Percentiles rank a stretch among this genome's conserved stretches.
Evolutionary conservation across 1,140 invertebrate genomes (phyloP).

Genomic region (Trichomalopsis sarcophagae): DNA sequence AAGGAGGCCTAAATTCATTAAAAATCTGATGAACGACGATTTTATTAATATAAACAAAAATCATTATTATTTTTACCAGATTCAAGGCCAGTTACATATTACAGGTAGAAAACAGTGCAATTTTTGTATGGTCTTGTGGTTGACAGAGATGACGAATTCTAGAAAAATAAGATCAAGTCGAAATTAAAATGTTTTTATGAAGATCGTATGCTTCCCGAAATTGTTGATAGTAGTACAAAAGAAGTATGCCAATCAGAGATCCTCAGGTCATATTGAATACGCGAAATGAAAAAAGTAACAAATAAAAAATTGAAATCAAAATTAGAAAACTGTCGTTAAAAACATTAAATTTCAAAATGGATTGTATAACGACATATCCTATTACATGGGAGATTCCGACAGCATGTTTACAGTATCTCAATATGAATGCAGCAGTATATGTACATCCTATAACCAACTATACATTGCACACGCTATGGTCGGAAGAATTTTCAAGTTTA

Average conservation of each 20-base stretch:
- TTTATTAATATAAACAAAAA: conserved; percentile 53
- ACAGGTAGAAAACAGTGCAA: conserved; percentile 40
- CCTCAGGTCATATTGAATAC: conserved; percentile 3
- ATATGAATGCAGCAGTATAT: too few species aligned
- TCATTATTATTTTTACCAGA: conserved; percentile 61
- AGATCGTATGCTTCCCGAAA: conserved; percentile 59
- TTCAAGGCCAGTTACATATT: conserved; percentile 60
- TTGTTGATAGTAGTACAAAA: conserved; percentile 57
- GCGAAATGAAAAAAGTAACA: too few species aligned
- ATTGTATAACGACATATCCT: too few species aligned
- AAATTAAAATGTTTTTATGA: conserved; percentile 53
- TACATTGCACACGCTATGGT: neutral
- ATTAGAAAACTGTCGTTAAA: neutral
- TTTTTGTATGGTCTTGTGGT: conserved; percentile 52
- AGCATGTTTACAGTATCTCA: too few species aligned
- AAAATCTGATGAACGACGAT: conserved; percentile 29
- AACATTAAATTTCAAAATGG: too few species aligned
- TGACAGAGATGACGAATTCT: conserved; percentile 56
- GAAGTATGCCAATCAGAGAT: conserved; percentile 57
- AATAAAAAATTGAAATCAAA: neutral
- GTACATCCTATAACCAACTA: too few species aligned
- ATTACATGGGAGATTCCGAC: too few species aligned
- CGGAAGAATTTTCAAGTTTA: neutral
- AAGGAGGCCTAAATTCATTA: neutral
- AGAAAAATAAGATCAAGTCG: conserved; percentile 52